These are phyloP conservation scores for Parazoanthus swiftii DNA, from an alignment of 92 coral and sea anemone genomes.

Conservation along the genomic window DNA sequence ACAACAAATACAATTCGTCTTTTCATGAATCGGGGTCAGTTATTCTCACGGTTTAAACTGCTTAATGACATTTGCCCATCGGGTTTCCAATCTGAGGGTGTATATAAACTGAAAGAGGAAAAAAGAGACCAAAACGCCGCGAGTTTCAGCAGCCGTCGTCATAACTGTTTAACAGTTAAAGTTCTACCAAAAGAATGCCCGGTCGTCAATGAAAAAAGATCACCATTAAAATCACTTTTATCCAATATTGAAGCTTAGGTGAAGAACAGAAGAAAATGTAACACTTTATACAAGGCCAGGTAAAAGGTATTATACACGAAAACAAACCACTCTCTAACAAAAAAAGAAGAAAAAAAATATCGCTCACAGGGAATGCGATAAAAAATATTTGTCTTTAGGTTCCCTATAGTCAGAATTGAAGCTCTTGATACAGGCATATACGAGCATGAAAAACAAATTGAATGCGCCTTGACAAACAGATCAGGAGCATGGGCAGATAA, in stretches of 20 bases:
- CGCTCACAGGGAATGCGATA: background rate
- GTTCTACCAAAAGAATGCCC: background rate
- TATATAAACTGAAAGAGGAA: no score
- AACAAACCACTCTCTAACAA: background rate
- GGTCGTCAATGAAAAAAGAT: background rate
- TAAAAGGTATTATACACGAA: background rate
- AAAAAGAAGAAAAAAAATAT: no score
- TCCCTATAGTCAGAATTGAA: background rate
- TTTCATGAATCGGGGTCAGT: no score
- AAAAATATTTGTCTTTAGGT: background rate
- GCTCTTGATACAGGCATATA: background rate
- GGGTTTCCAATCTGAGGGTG: background rate
- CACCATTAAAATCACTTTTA: background rate
- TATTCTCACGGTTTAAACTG: no score
- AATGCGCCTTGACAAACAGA: background rate
- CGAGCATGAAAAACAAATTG: no score
- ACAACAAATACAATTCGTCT: background rate
- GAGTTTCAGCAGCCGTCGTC: background rate
- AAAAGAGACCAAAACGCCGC: background rate
- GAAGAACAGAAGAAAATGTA: background rate
- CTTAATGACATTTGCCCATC: no score
- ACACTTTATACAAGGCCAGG: background rate
- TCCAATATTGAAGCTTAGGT: background rate
- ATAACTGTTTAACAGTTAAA: no score
- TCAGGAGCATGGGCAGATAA: no score